Evolutionary conservation across 2,797 vertebrate genomes (phyloP), one percentile per base, ranked within the genome.

Genomic region (Chloroceryle amazona): DNA sequence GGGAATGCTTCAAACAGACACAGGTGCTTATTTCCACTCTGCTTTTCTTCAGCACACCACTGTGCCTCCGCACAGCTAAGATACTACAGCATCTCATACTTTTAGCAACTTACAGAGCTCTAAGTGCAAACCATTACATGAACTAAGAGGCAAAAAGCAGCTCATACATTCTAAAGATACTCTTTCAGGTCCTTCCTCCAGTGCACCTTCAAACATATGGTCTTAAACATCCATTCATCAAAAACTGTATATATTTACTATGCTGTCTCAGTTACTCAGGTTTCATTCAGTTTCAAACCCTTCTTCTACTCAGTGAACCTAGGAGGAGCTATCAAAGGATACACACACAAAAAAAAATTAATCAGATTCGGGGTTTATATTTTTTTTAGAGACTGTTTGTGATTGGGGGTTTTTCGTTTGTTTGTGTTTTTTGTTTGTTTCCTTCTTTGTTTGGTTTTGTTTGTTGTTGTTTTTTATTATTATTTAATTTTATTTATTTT

Each of bases 71-170:
- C 62, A 33, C 41, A 88, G 89, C 91, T 91, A 91, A 97, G 67
- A 74, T 92, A 92, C 84, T 90, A 71, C 58, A 95, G 86, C 82
- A 96, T 62, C 76, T 93, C 81, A 88, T 57, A 81, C 66, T 72
- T 92, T 94, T 90, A 93, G 51, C 42, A 93, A 70, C 92, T 92
- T 76, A 89, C 83, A 81, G 65, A 96, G 80, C 47, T 80, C 66
- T 39, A 89, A 89, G 80, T 11, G 12, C 21, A 74, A 96, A 71
- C 63, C 54, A 44, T 74, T 92, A 89, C 93, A 94, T 46, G 86
- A 92, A 82, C 52, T 25, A 42, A 3, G 65, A 70, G 54, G 74
- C 70, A 94, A 93, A 65, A 71, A 47, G 0, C 26, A 76, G n/a
- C 6, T 62, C 26, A 18, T 55, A 74, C 70, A 61, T 90, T 95